Conservation (phyloP, 1,140 invertebrate genomes). For the Pinna nobilis region DNA sequence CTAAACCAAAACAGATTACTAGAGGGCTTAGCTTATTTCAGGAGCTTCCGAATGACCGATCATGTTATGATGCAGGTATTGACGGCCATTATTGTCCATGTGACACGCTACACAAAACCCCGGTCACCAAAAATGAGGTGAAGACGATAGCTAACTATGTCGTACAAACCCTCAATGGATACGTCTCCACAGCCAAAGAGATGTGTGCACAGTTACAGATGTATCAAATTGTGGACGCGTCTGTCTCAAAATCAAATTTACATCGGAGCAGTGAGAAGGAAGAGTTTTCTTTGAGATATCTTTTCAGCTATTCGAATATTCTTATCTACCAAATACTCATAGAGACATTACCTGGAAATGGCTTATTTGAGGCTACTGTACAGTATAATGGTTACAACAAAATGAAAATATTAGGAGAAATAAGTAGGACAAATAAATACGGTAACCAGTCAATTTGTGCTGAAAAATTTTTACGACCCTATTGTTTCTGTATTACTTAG, state of each 20-base stretch:
- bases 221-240: conserved; percentile 26
- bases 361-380: conserved; percentile 36
- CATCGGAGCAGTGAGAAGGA: conserved; percentile 22
- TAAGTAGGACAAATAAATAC: conserved; percentile 31
- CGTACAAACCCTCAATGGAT: conserved; percentile 54
- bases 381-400: neutral
- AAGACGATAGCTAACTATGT: conserved; percentile 40
- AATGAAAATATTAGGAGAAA: conserved; percentile 6
- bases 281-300: conserved; percentile 43
- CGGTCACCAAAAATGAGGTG: conserved; percentile 4
- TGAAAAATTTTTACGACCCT: conserved; percentile 20
- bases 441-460: conserved; percentile 34
- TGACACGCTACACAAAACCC: conserved; percentile 47
- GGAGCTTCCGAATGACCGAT: conserved; percentile 69
- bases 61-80: conserved; percentile 72
- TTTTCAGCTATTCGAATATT: conserved; percentile 47
- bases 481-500: neutral
- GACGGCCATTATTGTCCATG: conserved; percentile 75
- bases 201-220: conserved; percentile 50
- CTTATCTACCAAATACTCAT: conserved; percentile 32
- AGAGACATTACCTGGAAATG: conserved; percentile 33
- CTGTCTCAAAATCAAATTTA: conserved; percentile 31
- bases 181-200: conserved; percentile 31
- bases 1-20: neutral
- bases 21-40: conserved; percentile 71